Base-by-base conservation (phyloP, 2,888 invertebrate species). In the Nemurella pictetii region DNA sequence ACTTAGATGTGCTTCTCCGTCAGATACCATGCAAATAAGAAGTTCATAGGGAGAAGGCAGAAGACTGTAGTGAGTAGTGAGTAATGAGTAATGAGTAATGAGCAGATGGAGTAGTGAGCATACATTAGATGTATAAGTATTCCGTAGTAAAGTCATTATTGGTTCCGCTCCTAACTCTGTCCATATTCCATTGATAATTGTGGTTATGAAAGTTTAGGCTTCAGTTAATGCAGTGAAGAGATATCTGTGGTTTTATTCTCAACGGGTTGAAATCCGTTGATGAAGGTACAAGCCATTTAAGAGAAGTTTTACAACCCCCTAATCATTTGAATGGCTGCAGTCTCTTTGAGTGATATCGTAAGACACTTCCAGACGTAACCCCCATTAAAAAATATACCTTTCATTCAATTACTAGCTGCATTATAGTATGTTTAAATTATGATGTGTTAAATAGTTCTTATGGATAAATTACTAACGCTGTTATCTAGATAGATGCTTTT, bases 1-100 rank as follows among this genome's bases (percentile, higher is more conserved):
- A 90, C 88, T 89, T 90, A 84, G 88, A 90, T 87, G 88, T 89
- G 85, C 89, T 90, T 85, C 89, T 90, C 85, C 89, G 90, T 86
- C 89, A 89, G 55, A 83, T 86, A 25, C 87, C 89, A 28, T 87
- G 88, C 73, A 85, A 81, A 83, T 86, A 84, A 85, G n/a, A 15
- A 4, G 9, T 28, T 32, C n/a, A n/a, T n/a, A n/a, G n/a, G n/a
- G n/a, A n/a, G n/a, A n/a, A n/a, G n/a, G n/a, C n/a, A n/a, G n/a
- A n/a, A n/a, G n/a, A n/a, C n/a, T n/a, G n/a, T n/a, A n/a, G n/a
- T n/a, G n/a, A n/a, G n/a, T n/a, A n/a, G n/a, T n/a, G n/a, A n/a
- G n/a, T n/a, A n/a, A n/a, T n/a, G n/a, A n/a, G n/a, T n/a, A n/a
- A n/a, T n/a, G n/a, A n/a, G n/a, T n/a, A n/a, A n/a, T n/a, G n/a